Evolutionary conservation across 2,888 invertebrate genomes (phyloP).

Genomic region (Alentia gelatinosa): DNA sequence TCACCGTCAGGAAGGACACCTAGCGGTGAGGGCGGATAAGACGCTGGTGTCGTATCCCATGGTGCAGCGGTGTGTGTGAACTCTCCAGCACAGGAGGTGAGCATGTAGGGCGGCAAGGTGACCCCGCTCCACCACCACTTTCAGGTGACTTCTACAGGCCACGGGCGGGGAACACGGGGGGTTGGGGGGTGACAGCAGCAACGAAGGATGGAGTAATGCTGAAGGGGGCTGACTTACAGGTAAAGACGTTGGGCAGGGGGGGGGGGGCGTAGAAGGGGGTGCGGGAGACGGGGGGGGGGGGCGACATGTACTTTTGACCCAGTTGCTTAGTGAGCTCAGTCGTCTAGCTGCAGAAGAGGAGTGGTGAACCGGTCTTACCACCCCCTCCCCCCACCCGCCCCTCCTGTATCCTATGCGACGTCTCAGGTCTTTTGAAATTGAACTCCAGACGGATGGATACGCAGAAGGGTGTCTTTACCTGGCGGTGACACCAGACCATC

Average conservation of each 20-base stretch:
- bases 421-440: not conserved
- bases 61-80: no score
- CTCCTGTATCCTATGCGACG: not conserved
- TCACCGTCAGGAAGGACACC: no score
- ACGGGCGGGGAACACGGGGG: not conserved
- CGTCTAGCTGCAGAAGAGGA: not conserved
- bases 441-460: not conserved
- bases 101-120: no score
- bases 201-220: no score
- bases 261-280: not conserved
- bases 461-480: slow-evolving; percentile 4
- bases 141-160: no score
- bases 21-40: no score
- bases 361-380: slow-evolving; percentile 12
- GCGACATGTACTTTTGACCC: slow-evolving; percentile 45
- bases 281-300: not conserved
- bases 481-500: not conserved
- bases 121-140: no score
- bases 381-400: not conserved
- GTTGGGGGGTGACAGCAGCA: not conserved
- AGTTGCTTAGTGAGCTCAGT: slow-evolving; percentile 11
- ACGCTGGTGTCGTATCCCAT: no score
- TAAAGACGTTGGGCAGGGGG: not conserved
- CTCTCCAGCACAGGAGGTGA: no score
- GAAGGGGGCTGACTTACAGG: not conserved